Percentiles rank a stretch among this genome's conserved stretches.
Conservation (phyloP, 2,113 vertebrate species). For the Polypterus bichir region DNA sequence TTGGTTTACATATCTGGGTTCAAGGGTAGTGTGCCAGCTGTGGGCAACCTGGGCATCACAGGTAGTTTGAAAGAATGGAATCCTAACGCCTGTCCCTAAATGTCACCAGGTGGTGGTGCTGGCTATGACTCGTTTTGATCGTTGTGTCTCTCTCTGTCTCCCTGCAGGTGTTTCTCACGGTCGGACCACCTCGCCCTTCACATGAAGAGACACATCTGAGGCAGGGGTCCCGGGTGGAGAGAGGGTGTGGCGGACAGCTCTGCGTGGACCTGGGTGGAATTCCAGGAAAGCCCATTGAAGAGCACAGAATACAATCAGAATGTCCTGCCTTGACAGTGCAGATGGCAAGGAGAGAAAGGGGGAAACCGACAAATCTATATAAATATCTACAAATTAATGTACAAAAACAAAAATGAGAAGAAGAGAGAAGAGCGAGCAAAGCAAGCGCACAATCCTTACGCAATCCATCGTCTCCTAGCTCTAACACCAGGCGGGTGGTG, state of each 20-base stretch:
- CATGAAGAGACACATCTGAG: slow-evolving; percentile 95
- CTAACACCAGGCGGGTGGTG: no score
- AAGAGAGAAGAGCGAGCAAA: slow-evolving; percentile 9
- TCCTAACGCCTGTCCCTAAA: no score
- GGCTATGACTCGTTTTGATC: no score
- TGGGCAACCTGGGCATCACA: no score
- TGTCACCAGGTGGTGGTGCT: no score
- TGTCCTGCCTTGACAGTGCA: background rate
- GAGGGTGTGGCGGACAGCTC: slow-evolving; percentile 14
- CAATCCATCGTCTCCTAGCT: no score
- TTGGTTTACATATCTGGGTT: no score
- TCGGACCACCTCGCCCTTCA: slow-evolving; percentile 94
- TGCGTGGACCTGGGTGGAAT: background rate
- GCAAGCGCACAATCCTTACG: slow-evolving; percentile 10
- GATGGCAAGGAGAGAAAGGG: background rate
- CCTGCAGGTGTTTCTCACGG: slow-evolving; percentile 86
- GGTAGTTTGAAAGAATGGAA: no score
- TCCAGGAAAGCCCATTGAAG: background rate
- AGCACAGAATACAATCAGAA: background rate
- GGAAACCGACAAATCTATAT: no score
- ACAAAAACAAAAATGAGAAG: slow-evolving; percentile 5
- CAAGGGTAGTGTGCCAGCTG: no score
- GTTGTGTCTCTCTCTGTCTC: background rate
- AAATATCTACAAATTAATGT: slow-evolving; percentile 8
- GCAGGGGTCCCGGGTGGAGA: slow-evolving; percentile 1